Base-by-base conservation (phyloP, 2,888 invertebrate genomes). In the Drosophila borborema region DNA sequence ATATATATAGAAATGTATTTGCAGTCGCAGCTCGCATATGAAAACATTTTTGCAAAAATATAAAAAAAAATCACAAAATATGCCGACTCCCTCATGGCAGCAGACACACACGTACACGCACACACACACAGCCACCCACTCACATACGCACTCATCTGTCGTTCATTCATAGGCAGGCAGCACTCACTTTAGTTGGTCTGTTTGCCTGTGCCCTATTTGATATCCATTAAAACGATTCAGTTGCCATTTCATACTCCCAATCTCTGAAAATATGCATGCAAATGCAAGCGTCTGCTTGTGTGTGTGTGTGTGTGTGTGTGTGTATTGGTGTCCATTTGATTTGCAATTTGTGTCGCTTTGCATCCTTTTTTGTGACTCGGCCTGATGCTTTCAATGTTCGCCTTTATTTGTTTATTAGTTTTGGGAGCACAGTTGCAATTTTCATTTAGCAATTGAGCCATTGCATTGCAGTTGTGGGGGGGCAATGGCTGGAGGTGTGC, bases 211-310 rank as follows among this genome's bases (percentile, higher is more conserved):
- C 70, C 77, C 91, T 82, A 90, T 91, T 90, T 89, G 89, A 87
- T 87, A 90, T 87, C 88, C 86, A 90, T 90, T 91, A 90, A 91
- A 90, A 83, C 85, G 84, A 84, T 86, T 84, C 84, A 86, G 72
- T 77, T 80, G 81, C 68, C 72, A 78, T 76, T 74, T 83, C 72
- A 34, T 51, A 54, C 41, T 16, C 55, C 63, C 34, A 36, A 54
- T 38, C n/a, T 64, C 64, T 28, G 23, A 40, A 38, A 58, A 58
- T 20, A 59, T 83, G 79, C 70, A 70, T 80, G 73, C 76, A 69
- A 79, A 74, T 80, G 75, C 64, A 51, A 51, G 18, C 40, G 7
- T 8, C 40, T n/a, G 40, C 40, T 40, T 56, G 36, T 64, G 55
- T 38, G 40, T 56, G 43, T 63, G 34, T 4, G 28, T 16, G 16